Conservation (phyloP, 2,888 invertebrate species). For the Stegana nigrithorax region DNA sequence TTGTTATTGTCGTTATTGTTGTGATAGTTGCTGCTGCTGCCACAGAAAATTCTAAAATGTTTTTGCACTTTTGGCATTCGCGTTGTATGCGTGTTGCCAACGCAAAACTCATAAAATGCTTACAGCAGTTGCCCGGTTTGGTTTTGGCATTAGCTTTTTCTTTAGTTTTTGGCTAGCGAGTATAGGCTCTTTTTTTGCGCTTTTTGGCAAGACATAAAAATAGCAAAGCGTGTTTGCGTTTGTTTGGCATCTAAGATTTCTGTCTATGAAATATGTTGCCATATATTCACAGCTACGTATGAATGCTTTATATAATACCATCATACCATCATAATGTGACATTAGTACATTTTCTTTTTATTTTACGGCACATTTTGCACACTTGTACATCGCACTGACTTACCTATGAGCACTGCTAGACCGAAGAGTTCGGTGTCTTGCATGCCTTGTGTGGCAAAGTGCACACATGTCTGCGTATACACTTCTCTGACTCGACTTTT, state of each 20-base stretch:
- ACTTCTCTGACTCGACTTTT: conserved; percentile 86
- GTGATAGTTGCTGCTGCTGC: background rate
- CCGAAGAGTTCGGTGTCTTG: conserved; percentile 86
- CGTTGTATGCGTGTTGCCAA: conserved; percentile 29
- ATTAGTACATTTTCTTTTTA: background rate
- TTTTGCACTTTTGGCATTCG: conserved; percentile 5
- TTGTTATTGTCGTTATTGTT: background rate
- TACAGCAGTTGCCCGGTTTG: no score
- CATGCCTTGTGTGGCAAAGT: conserved; percentile 84
- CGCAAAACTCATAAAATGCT: conserved; percentile 21
- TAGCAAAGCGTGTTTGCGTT: no score
- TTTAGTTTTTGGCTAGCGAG: background rate
- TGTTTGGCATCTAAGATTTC: no score
- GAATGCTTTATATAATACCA: no score
- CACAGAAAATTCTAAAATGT: background rate
- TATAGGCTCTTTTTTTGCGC: background rate
- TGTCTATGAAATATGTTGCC: no score
- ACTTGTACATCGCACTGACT: conserved; percentile 63
- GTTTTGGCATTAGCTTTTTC: background rate
- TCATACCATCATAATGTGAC: no score
- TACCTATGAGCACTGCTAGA: conserved; percentile 83
- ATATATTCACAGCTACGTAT: no score
- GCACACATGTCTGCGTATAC: conserved; percentile 83
- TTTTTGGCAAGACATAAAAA: no score
- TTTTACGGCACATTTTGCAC: background rate